A percentile compares a stretch with the other conserved stretches of the same genome.
Conservation (phyloP, 2,113 vertebrate species). For the Puntigrus tetrazona region DNA sequence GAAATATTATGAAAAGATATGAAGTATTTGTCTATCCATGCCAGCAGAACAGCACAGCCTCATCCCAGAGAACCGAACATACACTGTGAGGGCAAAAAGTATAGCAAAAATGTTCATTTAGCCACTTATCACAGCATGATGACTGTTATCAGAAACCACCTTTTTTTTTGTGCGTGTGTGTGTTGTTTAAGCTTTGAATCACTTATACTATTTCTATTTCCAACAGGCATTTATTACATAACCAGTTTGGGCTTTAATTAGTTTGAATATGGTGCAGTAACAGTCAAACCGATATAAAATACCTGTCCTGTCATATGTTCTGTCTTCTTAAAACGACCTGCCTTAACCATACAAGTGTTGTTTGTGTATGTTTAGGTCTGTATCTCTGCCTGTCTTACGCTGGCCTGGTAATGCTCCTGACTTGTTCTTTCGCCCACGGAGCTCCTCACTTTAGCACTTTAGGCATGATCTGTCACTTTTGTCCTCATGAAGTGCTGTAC, state of each 20-base stretch:
- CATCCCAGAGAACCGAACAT: neutral
- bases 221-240: neutral
- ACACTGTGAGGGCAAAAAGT: conserved; percentile 9
- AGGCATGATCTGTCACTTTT: neutral
- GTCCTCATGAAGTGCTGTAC: neutral
- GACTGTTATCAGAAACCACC: conserved; percentile 5
- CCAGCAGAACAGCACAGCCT: neutral
- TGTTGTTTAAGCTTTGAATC: neutral
- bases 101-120: neutral
- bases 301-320: neutral
- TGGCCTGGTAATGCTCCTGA: neutral
- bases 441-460: conserved; percentile 5
- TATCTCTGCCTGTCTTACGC: neutral
- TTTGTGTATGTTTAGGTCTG: conserved; percentile 6
- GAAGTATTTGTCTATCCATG: neutral
- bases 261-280: neutral
- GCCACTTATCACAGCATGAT: conserved; percentile 1
- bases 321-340: neutral
- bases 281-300: neutral
- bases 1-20: neutral
- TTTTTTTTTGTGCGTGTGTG: neutral
- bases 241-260: neutral
- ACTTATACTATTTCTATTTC: neutral
- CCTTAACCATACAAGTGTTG: neutral
- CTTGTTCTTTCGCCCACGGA: conserved; percentile 1